Evolutionary conservation across 2,797 vertebrate genomes (phyloP), one percentile per base, ranked within the genome.

Genomic region (Girardinus metallicus): DNA sequence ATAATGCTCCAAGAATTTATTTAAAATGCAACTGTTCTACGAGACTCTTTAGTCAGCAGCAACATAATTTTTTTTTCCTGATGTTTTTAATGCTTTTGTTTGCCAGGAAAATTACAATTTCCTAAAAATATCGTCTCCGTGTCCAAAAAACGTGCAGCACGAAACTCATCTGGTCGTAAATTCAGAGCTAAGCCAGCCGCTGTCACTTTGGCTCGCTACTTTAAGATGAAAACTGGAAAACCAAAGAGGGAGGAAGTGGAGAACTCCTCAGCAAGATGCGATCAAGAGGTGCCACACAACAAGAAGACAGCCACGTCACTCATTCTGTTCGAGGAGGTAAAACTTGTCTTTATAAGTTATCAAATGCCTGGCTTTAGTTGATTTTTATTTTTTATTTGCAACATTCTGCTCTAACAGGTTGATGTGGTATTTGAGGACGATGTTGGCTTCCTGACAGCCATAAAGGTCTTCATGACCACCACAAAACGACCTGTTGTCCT

Each of bases 321-420:
- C 57, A 98, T 99, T 92, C 96, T 99, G 74, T 99, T 99, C 93
- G 98, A 99, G 91, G 98, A 99, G 98, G 98, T 96, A 88, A 92
- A 85, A 43, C 39, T 13, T 70, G 41, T 23, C 9, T 26, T 26
- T 12, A 43, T 12, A 12, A 26, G 10, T 15, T 4, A 43, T 43
- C n/a, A 43, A 43, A 34, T 16, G 31, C 10, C 70, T 44, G 11
- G 6, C 55, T 72, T 75, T 51, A 1, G 43, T 6, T 82, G 36
- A 73, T 79, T 23, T 8, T 0, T 43, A 51, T 26, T 23, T 21
- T 16, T n/a, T 74, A 13, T 43, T 43, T 57, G 39, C 44, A 21
- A 34, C 77, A 5, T 31, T 78, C 53, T 60, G 44, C 29, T 84
- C 47, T 75, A 71, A 10, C 87, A 96, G 95, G 95, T 99, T 73